Conservation (phyloP, 1,140 invertebrate species). For the Phortica variegata region DNA sequence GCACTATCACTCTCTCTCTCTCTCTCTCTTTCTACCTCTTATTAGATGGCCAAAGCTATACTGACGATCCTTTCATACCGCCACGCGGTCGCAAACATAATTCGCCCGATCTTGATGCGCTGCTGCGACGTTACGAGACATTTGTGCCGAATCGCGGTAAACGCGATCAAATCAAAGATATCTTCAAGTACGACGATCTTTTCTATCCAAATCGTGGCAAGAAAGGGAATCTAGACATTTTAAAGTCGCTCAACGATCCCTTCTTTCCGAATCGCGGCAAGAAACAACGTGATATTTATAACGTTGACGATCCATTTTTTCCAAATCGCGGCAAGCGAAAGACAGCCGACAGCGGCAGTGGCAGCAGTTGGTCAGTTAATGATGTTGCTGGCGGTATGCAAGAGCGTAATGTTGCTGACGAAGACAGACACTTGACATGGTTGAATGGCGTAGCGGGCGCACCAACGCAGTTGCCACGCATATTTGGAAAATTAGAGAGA, state of each 20-base stretch:
- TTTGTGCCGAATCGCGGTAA: slow-evolving; percentile 53
- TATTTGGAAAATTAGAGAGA: slow-evolving; percentile 15
- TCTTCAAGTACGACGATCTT: slow-evolving; percentile 54
- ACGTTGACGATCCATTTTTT: slow-evolving; percentile 43
- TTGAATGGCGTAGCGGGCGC: no score
- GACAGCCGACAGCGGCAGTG: slow-evolving; percentile 11
- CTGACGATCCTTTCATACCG: slow-evolving; percentile 48
- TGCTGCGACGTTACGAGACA: slow-evolving; percentile 42
- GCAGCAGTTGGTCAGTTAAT: neutral
- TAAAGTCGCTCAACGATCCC: slow-evolving; percentile 36
- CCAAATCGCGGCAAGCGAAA: slow-evolving; percentile 46
- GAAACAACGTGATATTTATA: slow-evolving; percentile 41
- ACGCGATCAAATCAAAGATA: slow-evolving; percentile 51
- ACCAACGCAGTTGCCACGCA: neutral
- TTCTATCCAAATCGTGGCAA: slow-evolving; percentile 55
- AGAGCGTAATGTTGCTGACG: neutral
- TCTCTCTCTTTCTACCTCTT: neutral
- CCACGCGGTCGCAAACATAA: slow-evolving; percentile 48
- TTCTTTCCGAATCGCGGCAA: slow-evolving; percentile 47
- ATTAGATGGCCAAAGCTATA: slow-evolving; percentile 20
- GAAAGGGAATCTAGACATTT: slow-evolving; percentile 32
- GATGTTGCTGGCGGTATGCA: neutral
- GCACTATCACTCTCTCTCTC: neutral
- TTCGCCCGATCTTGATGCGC: slow-evolving; percentile 34
- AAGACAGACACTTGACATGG: no score